Percentiles rank a stretch among this genome's conserved stretches.
Evolutionary conservation across 1,140 invertebrate genomes (phyloP).

Genomic region (Solenopsis fugax): DNA sequence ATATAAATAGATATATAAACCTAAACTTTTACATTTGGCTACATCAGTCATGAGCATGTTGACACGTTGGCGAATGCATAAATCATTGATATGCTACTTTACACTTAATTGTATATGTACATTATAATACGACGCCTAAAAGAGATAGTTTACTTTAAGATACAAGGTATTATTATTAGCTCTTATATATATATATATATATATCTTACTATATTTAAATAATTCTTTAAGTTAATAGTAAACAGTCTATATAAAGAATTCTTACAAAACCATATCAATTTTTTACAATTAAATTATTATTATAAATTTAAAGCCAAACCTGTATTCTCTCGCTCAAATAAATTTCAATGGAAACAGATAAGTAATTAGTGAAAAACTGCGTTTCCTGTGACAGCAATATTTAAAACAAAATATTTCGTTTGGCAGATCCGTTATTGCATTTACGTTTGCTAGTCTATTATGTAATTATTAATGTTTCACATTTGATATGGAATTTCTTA

Average conservation of each 20-base stretch:
- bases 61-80: slow-evolving; percentile 31
- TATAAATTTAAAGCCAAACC: slow-evolving; percentile 9
- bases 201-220: slow-evolving; percentile 60
- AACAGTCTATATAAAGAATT: slow-evolving; percentile 70
- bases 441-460: background rate
- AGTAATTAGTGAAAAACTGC: background rate
- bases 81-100: slow-evolving; percentile 47
- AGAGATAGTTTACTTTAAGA: slow-evolving; percentile 19
- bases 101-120: slow-evolving; percentile 56
- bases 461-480: background rate
- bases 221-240: slow-evolving; percentile 67
- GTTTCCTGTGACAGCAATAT: background rate
- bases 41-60: slow-evolving; percentile 80
- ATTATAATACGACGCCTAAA: slow-evolving; percentile 12
- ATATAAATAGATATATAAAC: slow-evolving; percentile 76
- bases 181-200: slow-evolving; percentile 21
- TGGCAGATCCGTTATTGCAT: background rate
- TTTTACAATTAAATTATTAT: slow-evolving; percentile 51
- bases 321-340: slow-evolving; percentile 9
- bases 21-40: slow-evolving; percentile 82
- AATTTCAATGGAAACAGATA: background rate
- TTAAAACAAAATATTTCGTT: background rate
- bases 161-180: slow-evolving; percentile 29
- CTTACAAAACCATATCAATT: slow-evolving; percentile 55
- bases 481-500: background rate